Base-by-base conservation (phyloP, 2,113 vertebrate genomes). In the Perccottus glenii region DNA sequence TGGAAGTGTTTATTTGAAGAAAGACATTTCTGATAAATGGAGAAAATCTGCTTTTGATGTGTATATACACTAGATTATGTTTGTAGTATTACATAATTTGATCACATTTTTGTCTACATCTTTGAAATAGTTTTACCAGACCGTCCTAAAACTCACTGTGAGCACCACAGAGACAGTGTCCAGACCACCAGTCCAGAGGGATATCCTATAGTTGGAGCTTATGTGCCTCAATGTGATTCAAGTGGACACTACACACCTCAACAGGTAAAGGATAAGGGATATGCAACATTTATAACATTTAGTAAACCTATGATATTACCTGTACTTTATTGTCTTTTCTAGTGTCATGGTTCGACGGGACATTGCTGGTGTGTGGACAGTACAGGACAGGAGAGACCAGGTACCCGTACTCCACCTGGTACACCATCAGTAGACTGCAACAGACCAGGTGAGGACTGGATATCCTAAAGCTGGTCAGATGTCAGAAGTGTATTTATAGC, bases 301-400 rank as follows among this genome's bases (percentile, higher is more conserved):
- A 27, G 19, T 27, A 27, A 27, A 27, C 19, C n/a, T 27, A 27
- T 27, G 19, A 27, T 27, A 2, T 27, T 27, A 27, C 19, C 19
- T 27, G 19, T 4, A 15, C 10, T 43, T 32, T 6, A 12, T 4
- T 51, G 36, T 52, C 19, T 40, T 19, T 93, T 0, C 88, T 88
- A 94, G 84, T 94, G 94, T 67, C 93, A 93, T 0, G 1, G 88
- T 16, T 85, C 88, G 66, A 90, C 86, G 0, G 94, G 94, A 60
- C 60, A 94, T 70, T 95, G 94, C 78, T 95, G 94, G 94, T 95
- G 94, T 0, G 94, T 96, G 77, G 88, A 93, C 1, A 52, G 11
- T 0, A 47, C 78, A 0, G 94, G 94, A 11, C 88, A 87, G 43
- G 94, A 95, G 81, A 85, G 93, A 10, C 77, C 86, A 0, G 94